phyloP scores from a whole-genome alignment of 2,797 vertebrate species.

The Enteromius afrohamiltoni region DNA sequence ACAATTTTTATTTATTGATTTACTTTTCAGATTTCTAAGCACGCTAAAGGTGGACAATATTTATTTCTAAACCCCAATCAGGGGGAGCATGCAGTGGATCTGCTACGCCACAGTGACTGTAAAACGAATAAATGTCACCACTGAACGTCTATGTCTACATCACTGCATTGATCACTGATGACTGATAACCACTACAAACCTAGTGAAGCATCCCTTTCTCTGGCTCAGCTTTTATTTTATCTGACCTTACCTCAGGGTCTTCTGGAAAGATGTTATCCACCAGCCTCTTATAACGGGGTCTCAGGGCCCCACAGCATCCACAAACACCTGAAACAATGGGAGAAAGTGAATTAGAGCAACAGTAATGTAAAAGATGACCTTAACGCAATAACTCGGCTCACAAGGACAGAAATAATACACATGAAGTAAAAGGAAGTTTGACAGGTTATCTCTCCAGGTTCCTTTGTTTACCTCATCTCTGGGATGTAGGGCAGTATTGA shows the following conservation, averaged over 20 bases:
- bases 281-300: slow-evolving; percentile 90
- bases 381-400: background rate
- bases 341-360: background rate
- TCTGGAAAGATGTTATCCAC: slow-evolving; percentile 95
- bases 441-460: background rate
- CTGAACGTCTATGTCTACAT: slow-evolving; percentile 18
- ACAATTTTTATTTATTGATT: too few species aligned
- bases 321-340: slow-evolving; percentile 80
- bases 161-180: slow-evolving; percentile 49
- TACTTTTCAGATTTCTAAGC: background rate
- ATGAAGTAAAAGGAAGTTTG: background rate
- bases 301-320: slow-evolving; percentile 88
- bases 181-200: slow-evolving; percentile 22
- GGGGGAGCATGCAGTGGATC: background rate
- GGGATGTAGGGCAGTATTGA: slow-evolving; percentile 38
- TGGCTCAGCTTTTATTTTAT: slow-evolving; percentile 3
- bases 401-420: slow-evolving; percentile 16
- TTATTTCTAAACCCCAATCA: too few species aligned
- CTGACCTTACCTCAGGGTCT: slow-evolving; percentile 82
- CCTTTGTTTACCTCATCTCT: slow-evolving; percentile 18
- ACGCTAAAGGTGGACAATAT: background rate
- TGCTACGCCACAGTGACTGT: background rate
- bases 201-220: background rate
- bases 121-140: slow-evolving; percentile 7
- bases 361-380: background rate